A percentile compares a stretch with the other conserved stretches of the same genome.
These are phyloP conservation scores for Colletes latitarsis DNA, from an alignment of 1,140 invertebrate genomes.

Conservation along the genomic window DNA sequence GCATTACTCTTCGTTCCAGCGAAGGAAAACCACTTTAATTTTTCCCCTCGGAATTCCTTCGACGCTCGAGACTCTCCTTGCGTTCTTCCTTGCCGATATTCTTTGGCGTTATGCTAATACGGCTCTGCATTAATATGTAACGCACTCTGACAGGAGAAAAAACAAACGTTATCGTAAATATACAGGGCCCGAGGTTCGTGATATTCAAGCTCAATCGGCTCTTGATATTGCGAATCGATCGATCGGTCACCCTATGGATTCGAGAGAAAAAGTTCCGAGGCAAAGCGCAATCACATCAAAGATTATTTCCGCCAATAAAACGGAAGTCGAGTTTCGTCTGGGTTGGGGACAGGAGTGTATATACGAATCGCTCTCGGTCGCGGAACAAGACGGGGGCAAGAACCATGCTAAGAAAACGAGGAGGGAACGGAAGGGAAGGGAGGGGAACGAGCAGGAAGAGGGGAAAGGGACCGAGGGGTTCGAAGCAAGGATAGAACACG, in stretches of 20 bases:
- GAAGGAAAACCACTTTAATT: neutral
- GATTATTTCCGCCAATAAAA: slow-evolving; percentile 81
- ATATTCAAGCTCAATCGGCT: slow-evolving; percentile 18
- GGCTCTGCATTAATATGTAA: slow-evolving; percentile 40
- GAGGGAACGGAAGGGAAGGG: neutral
- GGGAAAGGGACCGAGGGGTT: neutral
- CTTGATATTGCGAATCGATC: slow-evolving; percentile 55
- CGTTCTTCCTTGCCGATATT: slow-evolving; percentile 21
- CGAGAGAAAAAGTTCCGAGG: slow-evolving; percentile 60
- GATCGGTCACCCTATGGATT: slow-evolving; percentile 22
- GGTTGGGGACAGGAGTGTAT: neutral
- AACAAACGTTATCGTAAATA: slow-evolving; percentile 45
- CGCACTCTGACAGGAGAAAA: neutral
- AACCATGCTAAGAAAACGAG: slow-evolving; percentile 17
- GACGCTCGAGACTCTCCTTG: neutral
- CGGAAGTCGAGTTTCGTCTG: slow-evolving; percentile 70
- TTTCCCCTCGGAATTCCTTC: neutral
- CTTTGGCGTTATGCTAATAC: slow-evolving; percentile 35
- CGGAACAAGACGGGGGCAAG: slow-evolving; percentile 49
- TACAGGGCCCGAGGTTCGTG: neutral
- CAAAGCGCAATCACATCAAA: slow-evolving; percentile 77
- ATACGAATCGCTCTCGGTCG: slow-evolving; percentile 56
- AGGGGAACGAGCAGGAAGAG: slow-evolving; percentile 1
- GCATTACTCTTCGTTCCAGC: slow-evolving; percentile 20
- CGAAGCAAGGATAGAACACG: slow-evolving; percentile 56